Evolutionary conservation across 2,113 vertebrate genomes (phyloP).

Genomic region (Hippocampus zosterae): DNA sequence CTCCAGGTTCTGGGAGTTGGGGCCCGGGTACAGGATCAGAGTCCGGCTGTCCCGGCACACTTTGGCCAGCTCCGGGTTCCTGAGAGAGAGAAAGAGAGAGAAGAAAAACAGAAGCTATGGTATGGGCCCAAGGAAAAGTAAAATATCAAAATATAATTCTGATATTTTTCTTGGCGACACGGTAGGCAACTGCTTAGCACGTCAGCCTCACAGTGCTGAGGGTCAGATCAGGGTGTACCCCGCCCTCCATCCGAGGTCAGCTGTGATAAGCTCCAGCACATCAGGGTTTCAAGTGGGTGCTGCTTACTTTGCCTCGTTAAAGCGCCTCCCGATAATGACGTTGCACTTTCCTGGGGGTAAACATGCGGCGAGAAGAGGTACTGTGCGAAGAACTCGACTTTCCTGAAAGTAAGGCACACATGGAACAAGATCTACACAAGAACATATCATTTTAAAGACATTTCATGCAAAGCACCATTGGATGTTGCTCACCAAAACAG

Average conservation of each 20-base stretch:
- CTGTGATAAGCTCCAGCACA: too few species aligned
- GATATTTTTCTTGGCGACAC: too few species aligned
- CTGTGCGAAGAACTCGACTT: constrained; percentile 87
- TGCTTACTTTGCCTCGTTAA: constrained; percentile 88
- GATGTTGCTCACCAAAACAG: too few species aligned
- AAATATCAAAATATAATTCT: too few species aligned
- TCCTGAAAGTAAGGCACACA: constrained; percentile 70
- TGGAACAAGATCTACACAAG: neutral
- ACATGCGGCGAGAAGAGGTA: constrained; percentile 89
- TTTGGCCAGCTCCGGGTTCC: constrained; percentile 84
- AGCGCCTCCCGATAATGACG: constrained; percentile 86
- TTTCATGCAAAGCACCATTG: neutral
- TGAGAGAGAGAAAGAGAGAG: constrained; percentile 38
- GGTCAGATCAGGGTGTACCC: too few species aligned
- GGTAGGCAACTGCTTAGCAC: too few species aligned
- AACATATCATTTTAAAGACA: neutral
- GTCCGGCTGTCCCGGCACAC: constrained; percentile 82
- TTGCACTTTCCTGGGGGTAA: constrained; percentile 88
- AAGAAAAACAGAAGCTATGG: neutral
- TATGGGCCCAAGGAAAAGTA: neutral
- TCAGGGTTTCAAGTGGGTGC: neutral
- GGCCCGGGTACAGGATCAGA: constrained; percentile 88
- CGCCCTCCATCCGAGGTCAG: too few species aligned
- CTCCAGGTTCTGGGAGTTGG: constrained; percentile 83
- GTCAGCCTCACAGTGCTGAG: too few species aligned